Base-by-base conservation (phyloP, 2,113 vertebrate genomes). In the Alexandromys fortis region DNA sequence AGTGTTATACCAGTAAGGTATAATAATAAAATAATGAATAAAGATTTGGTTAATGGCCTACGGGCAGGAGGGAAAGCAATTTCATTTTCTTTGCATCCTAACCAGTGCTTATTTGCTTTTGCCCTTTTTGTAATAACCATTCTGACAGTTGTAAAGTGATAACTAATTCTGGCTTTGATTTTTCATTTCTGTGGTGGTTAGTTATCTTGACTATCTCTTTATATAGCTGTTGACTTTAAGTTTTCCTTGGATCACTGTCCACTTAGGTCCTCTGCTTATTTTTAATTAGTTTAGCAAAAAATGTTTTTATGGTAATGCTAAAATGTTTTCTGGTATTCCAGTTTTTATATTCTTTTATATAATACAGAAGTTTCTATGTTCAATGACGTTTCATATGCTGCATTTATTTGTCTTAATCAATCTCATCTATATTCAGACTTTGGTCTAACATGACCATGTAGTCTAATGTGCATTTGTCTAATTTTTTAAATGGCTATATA, bases 31-130 rank as follows among this genome's bases (percentile, higher is more conserved):
- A 42, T 63, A 16, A 42, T 81, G 33, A 38, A 73, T 19, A 91
- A 86, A 68, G 26, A 58, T 75, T 95, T 95, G 65, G 61, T 65
- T 94, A 86, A 55, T 92, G 86, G 42, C 24, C 17, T 91, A 61
- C 0, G 77, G 33, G 26, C 0, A 58, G 47, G 61, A 76, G 26
- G 33, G 77, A n/a, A 89, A 92, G 68, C 35, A 1, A 70, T 76
- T 58, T 70, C 17, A 38, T 77, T 89, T 77, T 90, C 26, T 89
- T 70, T 63, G 47, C 42, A 13, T 85, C 19, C 47, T 95, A 75
- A 79, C 12, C 12, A 89, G 68, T 38, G 52, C 38, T 82, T 92
- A 22, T 82, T 92, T 55, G 24, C n/a, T 82, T 86, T 30, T 45
- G 10, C 45, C 35, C 81, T 63, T 75, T 58, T 45, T 35, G 45